phyloP scores from a whole-genome alignment of 2,888 invertebrate species.

The Drosophila testacea region DNA sequence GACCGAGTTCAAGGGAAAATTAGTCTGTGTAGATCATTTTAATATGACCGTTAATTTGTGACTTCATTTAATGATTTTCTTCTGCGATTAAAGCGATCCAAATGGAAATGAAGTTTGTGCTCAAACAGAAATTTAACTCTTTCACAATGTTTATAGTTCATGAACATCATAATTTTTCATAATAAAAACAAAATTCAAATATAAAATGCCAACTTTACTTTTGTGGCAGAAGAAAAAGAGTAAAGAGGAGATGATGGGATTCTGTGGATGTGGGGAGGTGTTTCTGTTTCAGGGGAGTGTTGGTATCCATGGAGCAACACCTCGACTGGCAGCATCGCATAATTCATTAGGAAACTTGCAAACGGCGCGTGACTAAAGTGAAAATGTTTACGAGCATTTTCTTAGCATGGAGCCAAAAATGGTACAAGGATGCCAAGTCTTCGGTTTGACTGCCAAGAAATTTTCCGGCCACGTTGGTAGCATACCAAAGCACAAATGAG shows the following conservation, averaged over 20 bases:
- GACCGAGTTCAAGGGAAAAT: no score
- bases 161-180: conserved; percentile 67
- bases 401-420: conserved; percentile 67
- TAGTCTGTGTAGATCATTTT: conserved; percentile 7
- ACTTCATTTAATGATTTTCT: conserved; percentile 5
- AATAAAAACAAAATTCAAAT: conserved; percentile 48
- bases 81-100: conserved; percentile 10
- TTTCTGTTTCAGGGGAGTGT: not conserved
- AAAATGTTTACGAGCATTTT: conserved; percentile 71
- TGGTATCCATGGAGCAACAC: conserved; percentile 52
- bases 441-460: conserved; percentile 58
- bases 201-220: conserved; percentile 43
- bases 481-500: conserved; percentile 37
- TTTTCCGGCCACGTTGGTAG: conserved; percentile 32
- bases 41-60: conserved; percentile 21
- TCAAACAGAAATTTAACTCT: conserved; percentile 37
- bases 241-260: not conserved
- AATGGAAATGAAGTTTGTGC: conserved; percentile 22
- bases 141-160: conserved; percentile 41
- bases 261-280: not conserved
- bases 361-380: conserved; percentile 78
- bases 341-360: conserved; percentile 72
- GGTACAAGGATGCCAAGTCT: conserved; percentile 52
- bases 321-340: conserved; percentile 55
- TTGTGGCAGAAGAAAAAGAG: not conserved